Conservation (phyloP, 2,888 invertebrate genomes). For the Xylota sylvarum region DNA sequence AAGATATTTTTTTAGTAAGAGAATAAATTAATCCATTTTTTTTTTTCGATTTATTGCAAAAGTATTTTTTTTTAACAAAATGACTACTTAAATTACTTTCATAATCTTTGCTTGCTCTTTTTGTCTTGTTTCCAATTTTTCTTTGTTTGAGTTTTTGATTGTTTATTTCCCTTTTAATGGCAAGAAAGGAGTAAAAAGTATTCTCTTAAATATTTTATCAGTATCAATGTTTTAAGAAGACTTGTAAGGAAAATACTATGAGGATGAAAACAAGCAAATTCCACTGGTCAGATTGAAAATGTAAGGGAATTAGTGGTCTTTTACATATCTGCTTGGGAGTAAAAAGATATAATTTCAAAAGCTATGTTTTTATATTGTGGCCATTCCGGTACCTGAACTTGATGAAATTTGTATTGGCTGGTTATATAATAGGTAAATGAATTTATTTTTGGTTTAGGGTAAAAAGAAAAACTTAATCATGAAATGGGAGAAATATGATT, state of each 20-base stretch:
- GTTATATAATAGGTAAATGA: too few relatives aligned
- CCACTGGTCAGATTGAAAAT: neutral
- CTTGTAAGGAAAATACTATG: neutral
- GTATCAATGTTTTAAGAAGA: neutral
- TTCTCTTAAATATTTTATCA: neutral
- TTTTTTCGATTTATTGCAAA: slow-evolving; percentile 10
- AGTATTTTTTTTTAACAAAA: slow-evolving; percentile 4
- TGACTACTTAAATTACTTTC: slow-evolving; percentile 16
- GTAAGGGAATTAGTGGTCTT: neutral
- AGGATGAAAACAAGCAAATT: neutral
- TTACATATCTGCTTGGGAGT: slow-evolving; percentile 6
- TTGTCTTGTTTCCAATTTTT: neutral
- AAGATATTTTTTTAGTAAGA: slow-evolving; percentile 40
- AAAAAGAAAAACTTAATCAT: neutral
- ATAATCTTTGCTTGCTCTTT: neutral
- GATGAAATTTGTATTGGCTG: too few relatives aligned
- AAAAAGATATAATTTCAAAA: neutral
- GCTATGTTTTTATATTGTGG: neutral
- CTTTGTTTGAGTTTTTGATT: too few relatives aligned
- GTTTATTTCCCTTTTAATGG: slow-evolving; percentile 5
- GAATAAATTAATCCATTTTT: slow-evolving; percentile 24
- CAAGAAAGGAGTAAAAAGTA: neutral
- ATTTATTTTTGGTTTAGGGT: too few relatives aligned
- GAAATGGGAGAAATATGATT: neutral
- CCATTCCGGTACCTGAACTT: neutral